Evolutionary conservation across 2,113 vertebrate species (phyloP), one percentile per base, ranked within the genome.

Genomic region (Aldabrachelys gigantea): DNA sequence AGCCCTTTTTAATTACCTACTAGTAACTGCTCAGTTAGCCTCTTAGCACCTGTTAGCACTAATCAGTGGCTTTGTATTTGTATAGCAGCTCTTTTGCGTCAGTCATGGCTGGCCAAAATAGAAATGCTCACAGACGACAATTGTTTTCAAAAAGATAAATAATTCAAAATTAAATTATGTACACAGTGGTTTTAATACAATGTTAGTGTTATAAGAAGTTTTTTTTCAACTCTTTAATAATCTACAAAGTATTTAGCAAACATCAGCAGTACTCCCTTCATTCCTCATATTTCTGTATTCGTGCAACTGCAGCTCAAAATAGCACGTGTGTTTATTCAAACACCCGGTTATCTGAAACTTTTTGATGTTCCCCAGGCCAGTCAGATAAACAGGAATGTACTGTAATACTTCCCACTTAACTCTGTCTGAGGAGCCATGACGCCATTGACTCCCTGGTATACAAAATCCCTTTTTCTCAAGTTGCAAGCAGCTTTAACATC

Each of bases 361-460:
- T 10, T 69, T 35, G 17, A n/a, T 69, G 65, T 69, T 16, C 35
- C 7, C 35, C 35, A n/a, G 65, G 65, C 35, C 65, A 19, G 17
- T 69, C 65, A 69, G 17, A 69, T 69, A n/a, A n/a, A n/a, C n/a
- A n/a, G n/a, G n/a, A n/a, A n/a, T n/a, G n/a, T n/a, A n/a, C n/a
- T n/a, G n/a, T n/a, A n/a, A n/a, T n/a, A n/a, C n/a, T n/a, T n/a
- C 38, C 38, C 38, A 24, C 3, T 44, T 76, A 44, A 44, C 5
- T 75, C 29, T 11, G 22, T n/a, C 5, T 25, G 12, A 62, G 69
- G 0, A 1, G 53, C 49, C 54, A 17, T 10, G 16, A 11, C 24
- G 17, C 41, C 69, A 5, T 27, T 1, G 13, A 38, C 9, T 83
- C 79, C n/a, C 24, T 44, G 53, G 47, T 31, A 17, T n/a, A 41